Conservation (phyloP, 2,797 vertebrate genomes). For the Hozukius guyotensis region DNA sequence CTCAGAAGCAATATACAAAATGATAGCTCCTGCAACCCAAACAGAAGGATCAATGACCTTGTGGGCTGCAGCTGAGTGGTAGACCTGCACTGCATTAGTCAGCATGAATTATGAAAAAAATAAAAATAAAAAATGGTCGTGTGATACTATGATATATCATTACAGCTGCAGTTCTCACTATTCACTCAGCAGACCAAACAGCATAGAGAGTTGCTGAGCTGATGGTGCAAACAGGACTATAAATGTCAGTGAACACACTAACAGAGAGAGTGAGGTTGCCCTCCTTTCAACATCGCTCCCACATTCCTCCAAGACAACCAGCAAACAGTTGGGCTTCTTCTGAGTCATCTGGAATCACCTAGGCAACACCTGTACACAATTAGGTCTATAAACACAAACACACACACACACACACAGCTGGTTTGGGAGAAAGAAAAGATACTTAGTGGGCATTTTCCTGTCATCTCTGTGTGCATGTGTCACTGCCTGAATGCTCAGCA, state of each 20-base stretch:
- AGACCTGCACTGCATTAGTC: neutral
- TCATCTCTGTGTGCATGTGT: constrained; percentile 39
- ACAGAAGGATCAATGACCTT: neutral
- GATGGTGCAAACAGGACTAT: constrained; percentile 28
- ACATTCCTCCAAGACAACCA: constrained; percentile 55
- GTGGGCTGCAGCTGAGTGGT: neutral
- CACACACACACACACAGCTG: constrained; percentile 54
- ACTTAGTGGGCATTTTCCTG: constrained; percentile 50
- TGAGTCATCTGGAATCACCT: constrained; percentile 66
- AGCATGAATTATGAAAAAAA: neutral
- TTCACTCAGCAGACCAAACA: constrained; percentile 1
- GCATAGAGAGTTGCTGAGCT: neutral
- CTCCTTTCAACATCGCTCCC: constrained; percentile 37
- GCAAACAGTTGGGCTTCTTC: constrained; percentile 53
- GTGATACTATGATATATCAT: neutral
- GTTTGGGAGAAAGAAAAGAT: constrained; percentile 17
- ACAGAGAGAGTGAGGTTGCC: constrained; percentile 1
- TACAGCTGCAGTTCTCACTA: neutral
- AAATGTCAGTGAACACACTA: constrained; percentile 45
- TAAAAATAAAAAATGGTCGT: neutral
- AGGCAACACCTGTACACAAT: constrained; percentile 71
- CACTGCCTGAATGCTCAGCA: constrained; percentile 13
- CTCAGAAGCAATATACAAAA: neutral
- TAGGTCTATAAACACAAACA: constrained; percentile 58
- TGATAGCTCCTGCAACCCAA: neutral